Base-by-base conservation (phyloP, 1,140 invertebrate species). In the Gryon sp. region DNA sequence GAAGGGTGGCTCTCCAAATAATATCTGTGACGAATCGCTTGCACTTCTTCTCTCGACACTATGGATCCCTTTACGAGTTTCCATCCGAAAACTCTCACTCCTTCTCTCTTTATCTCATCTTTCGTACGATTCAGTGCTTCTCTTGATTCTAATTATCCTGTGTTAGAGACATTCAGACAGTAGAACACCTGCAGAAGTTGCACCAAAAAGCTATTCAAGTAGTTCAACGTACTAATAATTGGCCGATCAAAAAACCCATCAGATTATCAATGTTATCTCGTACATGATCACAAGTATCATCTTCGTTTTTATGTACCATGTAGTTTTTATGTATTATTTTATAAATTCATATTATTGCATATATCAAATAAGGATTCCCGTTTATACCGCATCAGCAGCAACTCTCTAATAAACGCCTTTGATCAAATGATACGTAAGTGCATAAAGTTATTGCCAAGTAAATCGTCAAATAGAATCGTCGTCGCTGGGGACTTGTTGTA, bases 11-110 rank as follows among this genome's bases (percentile, higher is more conserved):
- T 80, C 83, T 83, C 80, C 80, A 83, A 88, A 89, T 89, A 88
- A 89, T 88, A 89, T 88, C 88, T 87, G 86, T 87, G 87, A 87
- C 88, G 87, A 88, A 88, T 89, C 85, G 84, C 83, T 86, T 83
- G 83, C 83, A 74, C 74, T 74, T 73, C 43, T 63, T 68, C 60
- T 72, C 53, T 45, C 22, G n/a, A 32, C 8, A 20, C 34, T 34
- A 30, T 15, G 15, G 34, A 36, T 69, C 48, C 62, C 60, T 74
- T 69, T 74, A 38, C 65, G 9, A 38, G 52, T 16, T 24, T 45
- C 40, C n/a, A n/a, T n/a, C n/a, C n/a, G n/a, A n/a, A 40, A 65
- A 75, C 14, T 68, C 55, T 62, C 30, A 43, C 12, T 14, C 15
- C 52, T 22, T 45, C 63, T 59, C 73, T 63, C 59, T 5, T 50